These are phyloP conservation scores for Caranx melampygus DNA, from an alignment of 2,113 vertebrate species.

Conservation along the genomic window DNA sequence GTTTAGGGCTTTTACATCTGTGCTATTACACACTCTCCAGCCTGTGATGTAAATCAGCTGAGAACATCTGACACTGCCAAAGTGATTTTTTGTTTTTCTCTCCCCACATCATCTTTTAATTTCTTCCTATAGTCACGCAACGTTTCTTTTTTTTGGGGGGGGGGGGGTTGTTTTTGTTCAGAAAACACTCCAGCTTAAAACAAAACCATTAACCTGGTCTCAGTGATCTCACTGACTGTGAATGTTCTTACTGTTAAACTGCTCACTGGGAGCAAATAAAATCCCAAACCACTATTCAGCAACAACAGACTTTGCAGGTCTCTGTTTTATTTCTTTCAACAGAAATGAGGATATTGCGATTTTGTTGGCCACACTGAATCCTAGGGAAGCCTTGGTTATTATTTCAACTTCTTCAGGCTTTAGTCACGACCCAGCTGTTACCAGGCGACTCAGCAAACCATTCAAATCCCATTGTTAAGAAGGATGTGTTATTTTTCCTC, in stretches of 20 bases:
- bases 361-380: not conserved
- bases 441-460: slow-evolving; percentile 12
- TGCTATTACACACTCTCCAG: not conserved
- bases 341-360: slow-evolving; percentile 27
- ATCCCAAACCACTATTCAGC: slow-evolving; percentile 38
- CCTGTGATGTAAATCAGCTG: slow-evolving; percentile 16
- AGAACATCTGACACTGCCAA: slow-evolving; percentile 33
- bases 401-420: not conserved
- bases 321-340: slow-evolving; percentile 34
- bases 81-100: slow-evolving; percentile 36
- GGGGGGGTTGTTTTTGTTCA: not conserved
- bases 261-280: slow-evolving; percentile 53
- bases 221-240: slow-evolving; percentile 69
- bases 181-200: slow-evolving; percentile 24
- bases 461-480: not conserved
- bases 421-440: not conserved
- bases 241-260: slow-evolving; percentile 54
- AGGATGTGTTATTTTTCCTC: not conserved
- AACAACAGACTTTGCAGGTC: slow-evolving; percentile 27
- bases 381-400: not conserved
- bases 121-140: not conserved
- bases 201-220: slow-evolving; percentile 50
- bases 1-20: not conserved
- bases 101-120: not conserved
- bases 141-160: slow-evolving; percentile 20